Conservation (phyloP, 2,888 invertebrate species). For the Orthosia gracilis region DNA sequence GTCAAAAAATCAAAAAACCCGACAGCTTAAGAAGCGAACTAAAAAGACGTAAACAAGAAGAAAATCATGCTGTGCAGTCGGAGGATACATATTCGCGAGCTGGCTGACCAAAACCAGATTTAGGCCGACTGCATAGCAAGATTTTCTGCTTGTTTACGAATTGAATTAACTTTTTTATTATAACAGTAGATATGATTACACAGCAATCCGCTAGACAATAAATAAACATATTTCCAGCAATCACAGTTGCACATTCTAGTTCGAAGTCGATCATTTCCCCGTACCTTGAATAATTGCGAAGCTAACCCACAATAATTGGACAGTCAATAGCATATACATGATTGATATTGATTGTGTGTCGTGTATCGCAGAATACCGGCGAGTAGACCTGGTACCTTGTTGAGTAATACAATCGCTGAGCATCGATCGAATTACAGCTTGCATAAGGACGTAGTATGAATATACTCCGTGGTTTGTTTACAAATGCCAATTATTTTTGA, state of each 20-base stretch:
- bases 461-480: conserved; percentile 17
- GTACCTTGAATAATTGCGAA: conserved; percentile 45
- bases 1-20: too few species aligned
- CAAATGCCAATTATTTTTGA: conserved; percentile 19
- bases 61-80: too few species aligned
- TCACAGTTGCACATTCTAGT: conserved; percentile 16
- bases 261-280: conserved; percentile 37
- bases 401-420: conserved; percentile 64
- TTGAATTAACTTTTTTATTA: too few species aligned
- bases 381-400: conserved; percentile 42
- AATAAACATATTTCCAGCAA: neutral
- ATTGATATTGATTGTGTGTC: conserved; percentile 49
- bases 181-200: too few species aligned
- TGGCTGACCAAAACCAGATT: too few species aligned
- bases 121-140: too few species aligned
- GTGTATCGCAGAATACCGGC: conserved; percentile 37
- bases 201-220: conserved; percentile 5
- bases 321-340: conserved; percentile 28
- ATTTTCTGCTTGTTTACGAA: too few species aligned
- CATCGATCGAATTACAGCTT: conserved; percentile 68
- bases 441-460: conserved; percentile 51
- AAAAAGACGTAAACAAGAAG: too few species aligned
- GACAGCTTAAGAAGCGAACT: too few species aligned
- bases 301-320: conserved; percentile 37
- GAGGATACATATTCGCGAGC: too few species aligned